Conservation (phyloP, 2,113 vertebrate species). For the Sciurus niger region DNA sequence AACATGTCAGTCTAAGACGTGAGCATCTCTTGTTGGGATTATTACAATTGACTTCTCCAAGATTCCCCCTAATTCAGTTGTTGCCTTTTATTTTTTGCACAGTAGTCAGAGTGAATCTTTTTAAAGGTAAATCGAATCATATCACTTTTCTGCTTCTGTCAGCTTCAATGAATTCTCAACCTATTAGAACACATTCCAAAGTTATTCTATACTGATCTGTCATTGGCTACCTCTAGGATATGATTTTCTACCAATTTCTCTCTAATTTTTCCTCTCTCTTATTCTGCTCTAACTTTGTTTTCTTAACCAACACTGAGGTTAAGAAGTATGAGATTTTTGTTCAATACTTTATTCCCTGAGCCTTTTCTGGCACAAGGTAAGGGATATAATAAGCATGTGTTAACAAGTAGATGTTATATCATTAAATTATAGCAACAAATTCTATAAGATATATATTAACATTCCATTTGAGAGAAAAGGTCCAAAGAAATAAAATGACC, state of each 20-base stretch:
- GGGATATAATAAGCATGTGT: neutral
- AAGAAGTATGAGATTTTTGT: neutral
- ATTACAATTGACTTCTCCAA: neutral
- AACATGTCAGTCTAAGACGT: neutral
- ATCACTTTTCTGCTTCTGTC: neutral
- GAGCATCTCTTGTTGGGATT: neutral
- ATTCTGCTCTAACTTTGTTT: neutral
- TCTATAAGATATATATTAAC: neutral
- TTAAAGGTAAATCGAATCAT: neutral
- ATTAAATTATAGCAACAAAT: neutral
- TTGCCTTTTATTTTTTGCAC: neutral
- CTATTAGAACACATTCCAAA: slow-evolving; percentile 16
- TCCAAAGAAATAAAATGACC: neutral
- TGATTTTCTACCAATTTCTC: neutral
- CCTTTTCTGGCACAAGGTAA: neutral
- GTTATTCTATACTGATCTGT: neutral
- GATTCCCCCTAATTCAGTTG: neutral
- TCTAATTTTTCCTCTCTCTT: neutral
- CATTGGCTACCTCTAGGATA: neutral
- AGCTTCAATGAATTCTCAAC: neutral
- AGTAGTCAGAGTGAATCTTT: neutral
- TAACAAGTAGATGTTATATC: neutral
- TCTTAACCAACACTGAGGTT: neutral
- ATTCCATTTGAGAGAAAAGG: neutral
- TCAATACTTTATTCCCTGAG: neutral